phyloP scores from a whole-genome alignment of 2,113 vertebrate genomes.

The Meleagris gallopavo region DNA sequence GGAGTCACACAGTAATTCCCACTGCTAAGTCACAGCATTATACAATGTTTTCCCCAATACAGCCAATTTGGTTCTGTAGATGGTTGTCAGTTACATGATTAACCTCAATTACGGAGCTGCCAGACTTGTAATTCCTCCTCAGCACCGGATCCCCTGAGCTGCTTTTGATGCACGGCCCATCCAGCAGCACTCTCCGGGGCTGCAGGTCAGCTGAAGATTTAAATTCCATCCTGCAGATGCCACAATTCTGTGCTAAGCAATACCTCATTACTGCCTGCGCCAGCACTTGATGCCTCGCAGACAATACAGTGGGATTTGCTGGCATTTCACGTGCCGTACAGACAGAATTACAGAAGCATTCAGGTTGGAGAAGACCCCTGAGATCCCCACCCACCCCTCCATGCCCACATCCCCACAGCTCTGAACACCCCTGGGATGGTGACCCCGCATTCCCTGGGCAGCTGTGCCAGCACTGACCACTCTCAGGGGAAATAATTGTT shows the following conservation, averaged over 20 bases:
- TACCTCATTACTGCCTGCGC: too few relatives aligned
- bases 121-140: not conserved
- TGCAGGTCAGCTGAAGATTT: not conserved
- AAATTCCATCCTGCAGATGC: not conserved
- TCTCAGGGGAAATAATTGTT: too few relatives aligned
- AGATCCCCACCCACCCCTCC: too few relatives aligned
- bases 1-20: not conserved
- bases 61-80: not conserved
- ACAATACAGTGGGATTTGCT: too few relatives aligned
- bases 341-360: too few relatives aligned
- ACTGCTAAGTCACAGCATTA: fast-evolving
- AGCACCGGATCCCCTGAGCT: not conserved
- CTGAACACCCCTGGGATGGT: too few relatives aligned
- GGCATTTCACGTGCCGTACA: too few relatives aligned
- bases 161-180: not conserved
- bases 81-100: not conserved
- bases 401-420: too few relatives aligned
- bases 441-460: too few relatives aligned
- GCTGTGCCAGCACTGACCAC: too few relatives aligned
- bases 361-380: too few relatives aligned
- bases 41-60: not conserved
- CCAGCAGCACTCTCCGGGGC: not conserved
- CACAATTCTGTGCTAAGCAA: not conserved
- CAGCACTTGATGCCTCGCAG: too few relatives aligned
- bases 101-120: not conserved